Percentiles rank a stretch among this genome's conserved stretches.
These are phyloP conservation scores for Bufo gargarizans DNA, from an alignment of 2,113 vertebrate genomes.

Conservation along the genomic window DNA sequence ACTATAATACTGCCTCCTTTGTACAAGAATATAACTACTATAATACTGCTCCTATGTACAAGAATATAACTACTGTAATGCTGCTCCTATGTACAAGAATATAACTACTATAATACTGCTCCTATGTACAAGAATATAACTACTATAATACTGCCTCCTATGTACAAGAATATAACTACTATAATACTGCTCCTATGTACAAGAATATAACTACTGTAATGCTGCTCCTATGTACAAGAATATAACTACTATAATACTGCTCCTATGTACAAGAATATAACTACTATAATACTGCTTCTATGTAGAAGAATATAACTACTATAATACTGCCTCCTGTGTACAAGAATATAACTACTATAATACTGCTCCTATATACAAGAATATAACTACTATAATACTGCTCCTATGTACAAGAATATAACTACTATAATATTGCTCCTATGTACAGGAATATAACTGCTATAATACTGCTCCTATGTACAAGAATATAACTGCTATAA, in stretches of 20 bases:
- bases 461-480: neutral
- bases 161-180: slow-evolving; percentile 2
- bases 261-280: neutral
- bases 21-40: neutral
- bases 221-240: neutral
- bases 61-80: no score
- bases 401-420: neutral
- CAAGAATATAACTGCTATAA: neutral
- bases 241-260: slow-evolving; percentile 6
- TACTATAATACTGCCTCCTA: slow-evolving; percentile 10
- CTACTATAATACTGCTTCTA: slow-evolving; percentile 3
- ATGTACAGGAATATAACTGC: no score
- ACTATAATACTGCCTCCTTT: neutral
- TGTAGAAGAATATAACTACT: neutral
- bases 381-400: slow-evolving; percentile 8
- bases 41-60: no score
- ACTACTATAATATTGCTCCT: neutral
- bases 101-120: neutral
- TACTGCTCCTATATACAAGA: neutral
- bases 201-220: slow-evolving; percentile 1
- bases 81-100: no score
- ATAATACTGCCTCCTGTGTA: neutral
- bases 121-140: slow-evolving; percentile 2
- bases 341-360: neutral
- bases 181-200: neutral